phyloP scores from a whole-genome alignment of 2,888 invertebrate species.

The Tricholauxania praeusta region DNA sequence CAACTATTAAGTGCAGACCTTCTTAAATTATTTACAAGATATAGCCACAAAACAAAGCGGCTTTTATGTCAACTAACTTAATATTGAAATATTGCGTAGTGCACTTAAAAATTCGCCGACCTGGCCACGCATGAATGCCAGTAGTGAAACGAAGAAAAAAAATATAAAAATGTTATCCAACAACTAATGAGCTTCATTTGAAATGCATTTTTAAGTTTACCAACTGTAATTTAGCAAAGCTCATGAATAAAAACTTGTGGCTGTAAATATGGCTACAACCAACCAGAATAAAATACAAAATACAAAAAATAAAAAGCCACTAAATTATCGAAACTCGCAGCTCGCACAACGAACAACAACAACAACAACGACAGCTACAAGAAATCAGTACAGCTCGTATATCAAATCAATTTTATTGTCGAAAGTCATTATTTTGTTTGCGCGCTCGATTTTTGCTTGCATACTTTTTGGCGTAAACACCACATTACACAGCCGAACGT shows the following conservation, averaged over 20 bases:
- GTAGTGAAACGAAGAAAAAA: constrained; percentile 4
- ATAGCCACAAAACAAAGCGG: too few species aligned
- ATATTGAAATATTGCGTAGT: constrained; percentile 61
- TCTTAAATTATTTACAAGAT: background rate
- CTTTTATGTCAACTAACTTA: too few species aligned
- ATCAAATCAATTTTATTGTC: constrained; percentile 55
- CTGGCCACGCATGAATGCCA: constrained; percentile 29
- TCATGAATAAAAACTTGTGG: constrained; percentile 10
- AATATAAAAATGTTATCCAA: constrained; percentile 32
- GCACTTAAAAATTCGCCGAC: constrained; percentile 56
- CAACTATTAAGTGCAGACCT: too few species aligned
- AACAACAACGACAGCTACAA: too few species aligned
- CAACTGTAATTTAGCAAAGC: constrained; percentile 60
- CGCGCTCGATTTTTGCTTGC: constrained; percentile 25
- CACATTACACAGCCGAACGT: too few species aligned
- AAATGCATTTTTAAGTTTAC: constrained; percentile 40
- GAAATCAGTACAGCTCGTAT: constrained; percentile 43
- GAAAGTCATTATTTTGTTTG: constrained; percentile 39
- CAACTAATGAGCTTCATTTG: constrained; percentile 36
- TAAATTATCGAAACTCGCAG: too few species aligned
- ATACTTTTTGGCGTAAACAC: constrained; percentile 20
- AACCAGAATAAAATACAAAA: too few species aligned
- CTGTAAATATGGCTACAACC: too few species aligned
- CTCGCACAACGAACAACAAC: constrained; percentile 33
- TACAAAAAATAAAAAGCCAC: too few species aligned